Percentiles rank a stretch among this genome's conserved stretches.
These are phyloP conservation scores for Aurelia aurita complex sp. Pacific DNA, from an alignment of 30 jellyfish, hydroid and myxozoan species.

Conservation along the genomic window DNA sequence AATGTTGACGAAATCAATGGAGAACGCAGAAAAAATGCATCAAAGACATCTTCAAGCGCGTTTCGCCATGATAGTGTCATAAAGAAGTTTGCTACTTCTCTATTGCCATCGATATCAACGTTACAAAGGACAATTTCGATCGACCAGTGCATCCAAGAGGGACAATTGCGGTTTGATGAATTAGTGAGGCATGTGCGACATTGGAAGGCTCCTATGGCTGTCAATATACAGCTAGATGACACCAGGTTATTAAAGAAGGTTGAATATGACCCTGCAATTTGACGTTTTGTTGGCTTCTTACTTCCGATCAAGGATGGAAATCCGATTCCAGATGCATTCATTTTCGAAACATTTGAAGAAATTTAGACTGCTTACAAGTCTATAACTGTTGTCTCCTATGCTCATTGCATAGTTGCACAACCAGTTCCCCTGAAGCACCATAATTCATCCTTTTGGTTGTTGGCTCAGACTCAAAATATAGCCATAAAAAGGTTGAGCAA, in stretches of 20 bases:
- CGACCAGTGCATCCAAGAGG: conserved; percentile 27
- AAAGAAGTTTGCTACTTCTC: conserved; percentile 45
- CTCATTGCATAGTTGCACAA: not conserved
- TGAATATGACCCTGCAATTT: not conserved
- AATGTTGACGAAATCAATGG: conserved; percentile 15
- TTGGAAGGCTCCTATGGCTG: not conserved
- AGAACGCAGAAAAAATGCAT: conserved; percentile 34
- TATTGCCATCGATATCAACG: conserved; percentile 36
- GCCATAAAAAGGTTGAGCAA: not conserved
- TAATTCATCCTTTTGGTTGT: not conserved
- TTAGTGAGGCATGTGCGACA: conserved; percentile 14
- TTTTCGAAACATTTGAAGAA: no score
- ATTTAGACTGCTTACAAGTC: not conserved
- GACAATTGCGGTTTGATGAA: conserved; percentile 40
- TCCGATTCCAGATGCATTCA: not conserved
- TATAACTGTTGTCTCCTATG: not conserved
- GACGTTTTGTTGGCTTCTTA: not conserved
- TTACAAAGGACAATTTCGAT: conserved; percentile 14
- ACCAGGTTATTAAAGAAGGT: not conserved
- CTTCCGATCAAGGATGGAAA: not conserved
- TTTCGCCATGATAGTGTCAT: conserved; percentile 36
- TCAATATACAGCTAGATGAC: not conserved
- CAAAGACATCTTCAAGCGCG: conserved; percentile 11
- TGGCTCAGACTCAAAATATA: not conserved
- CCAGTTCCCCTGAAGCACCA: not conserved